phyloP scores from a whole-genome alignment of 2,113 vertebrate species.

The Nansenia antarctica region DNA sequence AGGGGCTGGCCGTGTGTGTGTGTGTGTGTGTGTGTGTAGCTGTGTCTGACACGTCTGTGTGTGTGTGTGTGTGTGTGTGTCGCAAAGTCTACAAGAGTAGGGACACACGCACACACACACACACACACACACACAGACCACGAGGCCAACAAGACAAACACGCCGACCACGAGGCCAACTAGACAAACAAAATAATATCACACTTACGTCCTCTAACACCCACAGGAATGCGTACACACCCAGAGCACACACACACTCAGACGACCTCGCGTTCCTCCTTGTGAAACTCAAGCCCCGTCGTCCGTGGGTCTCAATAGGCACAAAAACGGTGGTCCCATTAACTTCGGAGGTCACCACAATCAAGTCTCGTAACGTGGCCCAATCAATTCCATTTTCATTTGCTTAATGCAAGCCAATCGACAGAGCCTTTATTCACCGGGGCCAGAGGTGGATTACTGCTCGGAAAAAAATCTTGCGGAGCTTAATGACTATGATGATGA shows the following conservation, averaged over 20 bases:
- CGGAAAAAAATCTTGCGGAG: constrained; percentile 39
- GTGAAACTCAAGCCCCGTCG: constrained; percentile 27
- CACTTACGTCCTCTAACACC: too few species aligned
- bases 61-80: too few species aligned
- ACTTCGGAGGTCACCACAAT: constrained; percentile 57
- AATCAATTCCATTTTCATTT: constrained; percentile 64
- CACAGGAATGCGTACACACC: constrained; percentile 11
- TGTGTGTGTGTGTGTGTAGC: neutral
- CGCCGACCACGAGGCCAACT: too few species aligned
- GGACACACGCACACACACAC: constrained; percentile 11
- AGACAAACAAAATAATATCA: too few species aligned
- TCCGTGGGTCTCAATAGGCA: constrained; percentile 36
- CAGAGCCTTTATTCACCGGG: constrained; percentile 51
- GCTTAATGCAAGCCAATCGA: constrained; percentile 61
- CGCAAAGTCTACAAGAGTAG: neutral
- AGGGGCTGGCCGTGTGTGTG: neutral
- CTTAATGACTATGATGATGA: constrained; percentile 55
- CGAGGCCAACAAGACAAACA: too few species aligned
- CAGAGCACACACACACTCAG: neutral
- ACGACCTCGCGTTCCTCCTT: neutral
- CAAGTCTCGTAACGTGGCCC: constrained; percentile 44
- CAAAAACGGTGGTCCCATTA: constrained; percentile 52
- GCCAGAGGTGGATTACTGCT: constrained; percentile 48
- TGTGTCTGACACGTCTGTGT: neutral
- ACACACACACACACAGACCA: neutral